Evolutionary conservation across 2,113 vertebrate species (phyloP).

Genomic region (Eira barbara): DNA sequence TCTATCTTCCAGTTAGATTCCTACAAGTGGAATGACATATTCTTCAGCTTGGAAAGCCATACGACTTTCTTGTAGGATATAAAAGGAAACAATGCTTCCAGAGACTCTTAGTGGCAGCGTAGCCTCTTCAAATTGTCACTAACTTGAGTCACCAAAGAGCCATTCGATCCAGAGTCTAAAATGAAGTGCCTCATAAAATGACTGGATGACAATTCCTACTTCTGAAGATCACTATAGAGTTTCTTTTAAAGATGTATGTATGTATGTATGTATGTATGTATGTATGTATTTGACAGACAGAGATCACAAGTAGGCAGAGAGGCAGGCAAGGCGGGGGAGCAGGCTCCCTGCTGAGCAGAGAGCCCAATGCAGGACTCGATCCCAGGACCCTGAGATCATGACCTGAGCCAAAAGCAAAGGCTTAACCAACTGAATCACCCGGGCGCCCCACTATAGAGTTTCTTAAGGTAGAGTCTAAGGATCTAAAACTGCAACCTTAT

Average conservation of each 20-base stretch:
- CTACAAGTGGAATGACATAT: not conserved
- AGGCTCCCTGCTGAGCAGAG: too few relatives aligned
- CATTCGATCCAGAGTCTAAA: slow-evolving; percentile 54
- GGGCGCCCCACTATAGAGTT: not conserved
- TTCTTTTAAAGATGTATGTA: too few relatives aligned
- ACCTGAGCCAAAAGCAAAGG: too few relatives aligned
- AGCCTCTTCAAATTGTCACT: slow-evolving; percentile 37
- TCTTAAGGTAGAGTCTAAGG: too few relatives aligned
- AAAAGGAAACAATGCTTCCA: not conserved
- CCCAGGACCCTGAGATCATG: too few relatives aligned
- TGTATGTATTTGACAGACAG: too few relatives aligned
- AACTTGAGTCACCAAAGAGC: slow-evolving; percentile 52
- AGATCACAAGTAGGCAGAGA: too few relatives aligned
- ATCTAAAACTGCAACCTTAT: too few relatives aligned
- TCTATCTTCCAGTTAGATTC: not conserved
- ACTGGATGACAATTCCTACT: slow-evolving; percentile 51
- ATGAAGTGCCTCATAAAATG: slow-evolving; percentile 46
- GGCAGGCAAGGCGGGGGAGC: too few relatives aligned
- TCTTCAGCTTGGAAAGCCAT: not conserved
- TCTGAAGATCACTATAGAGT: not conserved
- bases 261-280: too few relatives aligned
- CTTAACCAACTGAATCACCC: too few relatives aligned
- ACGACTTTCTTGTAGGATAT: not conserved
- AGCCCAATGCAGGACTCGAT: too few relatives aligned
- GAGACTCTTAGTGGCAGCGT: not conserved